Percentiles rank a stretch among this genome's conserved stretches.
Evolutionary conservation across 2,888 invertebrate genomes (phyloP).

Genomic region (Trissoscelio sp.): DNA sequence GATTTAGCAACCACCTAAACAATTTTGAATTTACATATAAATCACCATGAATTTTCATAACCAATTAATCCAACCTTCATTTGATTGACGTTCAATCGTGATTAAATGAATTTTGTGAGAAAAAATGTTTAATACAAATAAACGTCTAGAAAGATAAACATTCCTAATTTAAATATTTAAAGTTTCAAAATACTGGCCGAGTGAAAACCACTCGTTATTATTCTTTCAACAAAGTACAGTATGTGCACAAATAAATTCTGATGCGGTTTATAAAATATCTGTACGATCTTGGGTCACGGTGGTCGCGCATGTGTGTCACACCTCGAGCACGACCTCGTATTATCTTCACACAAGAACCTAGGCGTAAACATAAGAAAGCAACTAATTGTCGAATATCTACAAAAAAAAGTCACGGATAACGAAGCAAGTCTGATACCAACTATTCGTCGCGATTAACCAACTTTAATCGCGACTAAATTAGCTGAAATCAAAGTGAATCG

Average conservation of each 20-base stretch:
- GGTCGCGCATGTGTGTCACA: conserved; percentile 67
- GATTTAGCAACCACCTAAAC: no score
- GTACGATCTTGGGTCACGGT: conserved; percentile 69
- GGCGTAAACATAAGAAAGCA: conserved; percentile 60
- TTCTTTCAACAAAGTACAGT: conserved; percentile 36
- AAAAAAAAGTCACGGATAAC: conserved; percentile 34
- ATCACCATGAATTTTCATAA: no score
- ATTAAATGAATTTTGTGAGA: no score
- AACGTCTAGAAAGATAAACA: no score
- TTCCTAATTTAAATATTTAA: no score
- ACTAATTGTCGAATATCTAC: conserved; percentile 44
- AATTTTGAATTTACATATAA: no score
- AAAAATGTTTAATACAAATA: no score
- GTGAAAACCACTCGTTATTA: conserved; percentile 36
- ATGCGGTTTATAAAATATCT: conserved; percentile 66
- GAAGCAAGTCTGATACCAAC: background rate
- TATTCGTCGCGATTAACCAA: background rate
- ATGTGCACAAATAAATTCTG: conserved; percentile 52
- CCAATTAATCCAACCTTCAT: no score
- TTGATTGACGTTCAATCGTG: no score
- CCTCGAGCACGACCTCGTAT: conserved; percentile 64
- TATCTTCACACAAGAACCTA: conserved; percentile 58
- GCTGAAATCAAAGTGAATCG: no score
- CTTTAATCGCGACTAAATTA: no score
- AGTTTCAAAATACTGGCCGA: conserved; percentile 33